Conservation (phyloP, 2,113 vertebrate species). For the Kryptolebias marmoratus region DNA sequence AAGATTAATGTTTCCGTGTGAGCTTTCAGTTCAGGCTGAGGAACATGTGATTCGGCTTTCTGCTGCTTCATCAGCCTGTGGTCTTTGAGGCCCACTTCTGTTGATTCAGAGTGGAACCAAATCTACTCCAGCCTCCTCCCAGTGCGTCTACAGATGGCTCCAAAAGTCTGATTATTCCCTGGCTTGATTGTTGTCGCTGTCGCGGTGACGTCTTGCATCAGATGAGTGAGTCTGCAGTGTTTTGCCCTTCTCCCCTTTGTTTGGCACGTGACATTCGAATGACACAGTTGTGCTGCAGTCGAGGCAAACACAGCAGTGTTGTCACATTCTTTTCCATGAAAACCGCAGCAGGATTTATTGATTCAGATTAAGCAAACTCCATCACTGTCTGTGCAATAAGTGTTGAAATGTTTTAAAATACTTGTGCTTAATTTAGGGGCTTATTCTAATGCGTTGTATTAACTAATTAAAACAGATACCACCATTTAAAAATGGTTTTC, state of each 20-base stretch:
- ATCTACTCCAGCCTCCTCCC: neutral
- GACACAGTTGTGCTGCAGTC: neutral
- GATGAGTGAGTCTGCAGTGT: conserved; percentile 23
- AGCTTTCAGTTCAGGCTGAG: conserved; percentile 6
- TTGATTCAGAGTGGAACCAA: conserved; percentile 29
- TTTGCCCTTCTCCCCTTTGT: conserved; percentile 32
- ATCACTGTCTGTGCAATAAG: neutral
- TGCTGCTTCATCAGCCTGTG: conserved; percentile 41
- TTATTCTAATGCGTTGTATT: too few species aligned
- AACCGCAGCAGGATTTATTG: neutral
- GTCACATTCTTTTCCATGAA: neutral
- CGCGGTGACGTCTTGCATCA: conserved; percentile 21
- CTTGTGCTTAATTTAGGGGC: neutral
- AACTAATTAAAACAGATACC: too few species aligned
- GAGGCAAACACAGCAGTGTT: neutral
- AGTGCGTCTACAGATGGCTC: neutral
- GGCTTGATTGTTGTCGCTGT: neutral
- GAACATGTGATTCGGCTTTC: conserved; percentile 73
- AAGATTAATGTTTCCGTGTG: conserved; percentile 26
- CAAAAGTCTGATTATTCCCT: neutral
- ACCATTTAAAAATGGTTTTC: too few species aligned
- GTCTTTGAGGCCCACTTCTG: conserved; percentile 16
- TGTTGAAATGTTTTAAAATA: neutral
- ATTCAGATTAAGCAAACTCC: neutral
- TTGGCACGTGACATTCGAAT: conserved; percentile 41